Evolutionary conservation across 2,797 vertebrate genomes (phyloP).

Genomic region (Falco berigora): DNA sequence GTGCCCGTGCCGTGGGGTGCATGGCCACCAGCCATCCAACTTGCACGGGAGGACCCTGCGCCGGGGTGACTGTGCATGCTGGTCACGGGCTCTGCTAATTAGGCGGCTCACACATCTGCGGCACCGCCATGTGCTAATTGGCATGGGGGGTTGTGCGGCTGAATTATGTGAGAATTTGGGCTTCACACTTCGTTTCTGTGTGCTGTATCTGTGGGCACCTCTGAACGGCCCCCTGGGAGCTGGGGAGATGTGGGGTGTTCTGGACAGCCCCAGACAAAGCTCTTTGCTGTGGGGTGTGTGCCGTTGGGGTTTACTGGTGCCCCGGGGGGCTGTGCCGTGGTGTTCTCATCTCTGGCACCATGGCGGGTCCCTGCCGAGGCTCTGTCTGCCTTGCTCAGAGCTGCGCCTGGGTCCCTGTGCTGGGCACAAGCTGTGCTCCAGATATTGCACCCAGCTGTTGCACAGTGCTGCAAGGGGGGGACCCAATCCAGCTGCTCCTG

Average conservation of each 20-base stretch:
- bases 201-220: not conserved
- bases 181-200: not conserved
- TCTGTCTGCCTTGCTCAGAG: not conserved
- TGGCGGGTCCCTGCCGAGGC: not conserved
- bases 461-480: not conserved
- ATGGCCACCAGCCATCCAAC: accelerated
- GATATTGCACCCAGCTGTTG: not conserved
- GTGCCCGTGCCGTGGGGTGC: accelerated
- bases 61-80: not conserved
- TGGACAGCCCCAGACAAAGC: not conserved
- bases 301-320: accelerated
- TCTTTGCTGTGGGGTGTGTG: not conserved
- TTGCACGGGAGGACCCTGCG: not conserved
- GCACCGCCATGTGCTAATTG: not conserved
- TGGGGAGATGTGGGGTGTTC: not conserved
- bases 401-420: accelerated
- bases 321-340: accelerated
- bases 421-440: not conserved
- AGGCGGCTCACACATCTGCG: not conserved
- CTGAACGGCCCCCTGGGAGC: not conserved
- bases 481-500: not conserved
- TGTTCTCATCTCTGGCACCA: accelerated
- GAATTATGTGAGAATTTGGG: not conserved
- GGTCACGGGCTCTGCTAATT: not conserved
- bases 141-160: not conserved